Evolutionary conservation across 2,888 invertebrate species (phyloP), one percentile per base, ranked within the genome.

Genomic region (Heliconius ethilla): DNA sequence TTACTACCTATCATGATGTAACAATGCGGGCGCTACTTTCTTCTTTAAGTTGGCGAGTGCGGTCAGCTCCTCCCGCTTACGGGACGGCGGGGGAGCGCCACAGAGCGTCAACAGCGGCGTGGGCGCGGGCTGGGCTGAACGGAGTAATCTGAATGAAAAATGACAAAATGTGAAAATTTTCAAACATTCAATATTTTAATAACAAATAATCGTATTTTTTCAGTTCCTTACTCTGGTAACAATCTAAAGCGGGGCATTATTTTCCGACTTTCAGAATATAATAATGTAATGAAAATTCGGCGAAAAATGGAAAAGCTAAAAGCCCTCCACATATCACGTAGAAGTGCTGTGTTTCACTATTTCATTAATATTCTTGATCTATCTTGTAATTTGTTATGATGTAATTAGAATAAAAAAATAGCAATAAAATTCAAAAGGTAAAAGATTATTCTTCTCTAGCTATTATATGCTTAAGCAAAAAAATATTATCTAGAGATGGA

Each of bases 41-140:
- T 96, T 96, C 83, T 96, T 93, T 78, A 97, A 93, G 89, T 97
- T 97, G 84, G 96, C 96, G 85, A 97, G 92, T 63, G 96, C 96
- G 73, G 94, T 94, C 80, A 96, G 95, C 90, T 97, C 97, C 88
- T 97, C 97, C 62, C 96, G 82, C 81, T 95, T 93, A 81, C 96
- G 95, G 67, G 97, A 97, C 83, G 96, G 96, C 84, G 96, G 95
- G 84, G 94, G 92, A 78, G 94, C 94, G 7, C 94, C 92, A 82
- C 93, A 91, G 55, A 94, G 85, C 69, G 94, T 93, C 90, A 94
- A 86, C 89, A 94, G 79, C 69, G 93, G 92, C 77, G 90, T 88
- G 70, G 92, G 89, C 37, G 92, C 83, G 18, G 93, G 89, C 84
- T 89, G 90, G 10, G 87, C 83, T 27, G 87, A 85, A 13, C 86